These are phyloP conservation scores for Argyra leucocephala DNA, from an alignment of 2,888 invertebrate species.

Conservation along the genomic window DNA sequence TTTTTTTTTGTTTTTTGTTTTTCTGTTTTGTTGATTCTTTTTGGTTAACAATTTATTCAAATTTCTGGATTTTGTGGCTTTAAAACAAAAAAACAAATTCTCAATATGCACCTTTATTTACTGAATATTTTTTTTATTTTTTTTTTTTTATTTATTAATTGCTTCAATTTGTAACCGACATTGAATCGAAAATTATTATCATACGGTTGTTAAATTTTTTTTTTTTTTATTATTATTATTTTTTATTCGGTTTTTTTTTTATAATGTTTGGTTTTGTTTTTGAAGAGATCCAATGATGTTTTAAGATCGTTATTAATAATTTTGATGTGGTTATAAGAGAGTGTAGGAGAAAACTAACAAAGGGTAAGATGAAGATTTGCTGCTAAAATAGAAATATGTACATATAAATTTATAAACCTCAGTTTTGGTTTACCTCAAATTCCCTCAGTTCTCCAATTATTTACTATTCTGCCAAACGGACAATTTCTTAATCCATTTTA, in stretches of 20 bases:
- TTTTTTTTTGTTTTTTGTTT: not conserved
- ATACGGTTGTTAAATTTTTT: not conserved
- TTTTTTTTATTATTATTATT: not conserved
- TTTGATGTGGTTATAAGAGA: not conserved
- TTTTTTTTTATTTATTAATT: not conserved
- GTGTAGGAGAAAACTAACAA: not conserved
- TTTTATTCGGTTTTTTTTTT: not conserved
- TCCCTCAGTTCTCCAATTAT: not conserved
- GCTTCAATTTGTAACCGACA: conserved; percentile 6
- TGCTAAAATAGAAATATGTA: too few species aligned
- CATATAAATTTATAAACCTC: too few species aligned
- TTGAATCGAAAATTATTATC: not conserved
- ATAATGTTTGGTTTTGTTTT: too few species aligned
- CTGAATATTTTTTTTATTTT: not conserved
- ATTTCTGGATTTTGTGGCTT: not conserved
- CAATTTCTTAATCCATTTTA: not conserved
- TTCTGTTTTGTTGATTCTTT: too few species aligned
- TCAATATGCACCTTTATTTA: not conserved
- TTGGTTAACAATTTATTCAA: not conserved
- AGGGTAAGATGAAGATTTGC: too few species aligned
- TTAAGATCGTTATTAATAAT: not conserved
- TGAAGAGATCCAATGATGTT: not conserved
- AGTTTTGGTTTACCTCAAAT: conserved; percentile 1
- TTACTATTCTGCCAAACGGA: not conserved
- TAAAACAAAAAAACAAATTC: not conserved